Evolutionary conservation across 2,113 vertebrate genomes (phyloP).

Genomic region (Mandrillus leucophaeus): DNA sequence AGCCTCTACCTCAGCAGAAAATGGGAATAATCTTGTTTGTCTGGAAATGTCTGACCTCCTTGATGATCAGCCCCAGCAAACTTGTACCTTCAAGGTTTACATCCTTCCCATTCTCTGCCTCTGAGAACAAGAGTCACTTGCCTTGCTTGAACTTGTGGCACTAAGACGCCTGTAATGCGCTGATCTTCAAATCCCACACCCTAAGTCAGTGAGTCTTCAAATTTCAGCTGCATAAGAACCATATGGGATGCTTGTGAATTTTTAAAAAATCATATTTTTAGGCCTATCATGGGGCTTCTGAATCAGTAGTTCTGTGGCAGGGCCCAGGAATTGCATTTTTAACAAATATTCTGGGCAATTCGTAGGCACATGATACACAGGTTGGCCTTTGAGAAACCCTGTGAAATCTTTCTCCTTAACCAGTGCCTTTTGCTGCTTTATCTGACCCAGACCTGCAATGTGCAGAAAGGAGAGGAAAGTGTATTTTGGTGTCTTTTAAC

Average conservation of each 20-base stretch:
- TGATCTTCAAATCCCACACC: neutral
- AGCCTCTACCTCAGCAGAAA: neutral
- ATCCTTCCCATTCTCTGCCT: neutral
- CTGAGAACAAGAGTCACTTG: neutral
- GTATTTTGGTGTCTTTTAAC: neutral
- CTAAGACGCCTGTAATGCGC: neutral
- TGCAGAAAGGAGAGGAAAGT: accelerated
- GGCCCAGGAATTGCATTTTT: neutral
- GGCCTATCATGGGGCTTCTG: neutral
- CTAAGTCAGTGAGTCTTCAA: neutral
- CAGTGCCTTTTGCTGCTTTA: neutral
- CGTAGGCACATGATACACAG: neutral
- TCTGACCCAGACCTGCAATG: neutral
- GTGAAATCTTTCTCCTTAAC: neutral
- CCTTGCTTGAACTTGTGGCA: neutral
- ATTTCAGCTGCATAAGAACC: neutral
- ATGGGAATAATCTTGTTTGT: neutral
- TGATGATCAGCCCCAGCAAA: neutral
- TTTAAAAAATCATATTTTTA: neutral
- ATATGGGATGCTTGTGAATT: neutral
- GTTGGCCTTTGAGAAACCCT: neutral
- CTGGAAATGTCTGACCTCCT: neutral
- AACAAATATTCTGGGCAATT: neutral
- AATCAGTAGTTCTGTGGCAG: neutral
- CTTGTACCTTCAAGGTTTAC: neutral